Base-by-base conservation (phyloP, 2,888 invertebrate species). In the Melanophora roralis region DNA sequence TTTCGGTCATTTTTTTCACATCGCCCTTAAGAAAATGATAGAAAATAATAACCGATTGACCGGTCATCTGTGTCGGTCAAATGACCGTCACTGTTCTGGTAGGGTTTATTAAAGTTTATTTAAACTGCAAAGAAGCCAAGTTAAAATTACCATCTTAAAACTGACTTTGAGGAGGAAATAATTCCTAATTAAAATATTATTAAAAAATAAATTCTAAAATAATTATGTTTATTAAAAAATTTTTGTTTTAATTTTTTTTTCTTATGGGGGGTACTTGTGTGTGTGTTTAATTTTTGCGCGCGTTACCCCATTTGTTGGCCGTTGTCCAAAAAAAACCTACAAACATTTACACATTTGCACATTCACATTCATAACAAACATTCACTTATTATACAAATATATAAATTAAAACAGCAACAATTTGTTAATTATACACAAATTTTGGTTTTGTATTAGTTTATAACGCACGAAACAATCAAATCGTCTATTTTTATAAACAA, bases 301-400 rank as follows among this genome's bases (percentile, higher is more conserved):
- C 78, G 77, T 78, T 80, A 77, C 80, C 76, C 76, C 76, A 75
- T 77, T 82, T 62, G 53, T 83, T 85, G 85, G 85, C 84, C 75
- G 81, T 71, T 72, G 81, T 82, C 85, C 85, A 85, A 84, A 81
- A 81, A 55, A 83, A 4, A 5, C 27, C 3, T 6, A 27, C 27
- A 82, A 82, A 68, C 21, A 23, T 51, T 43, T 16, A 43, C 19
- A 72, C 60, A 51, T 6, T 32, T 34, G n/a, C 8, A 36, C n/a
- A 40, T 14, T 3, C 6, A 27, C n/a, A 40, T 14, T n/a, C n/a
- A n/a, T n/a, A n/a, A n/a, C n/a, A n/a, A n/a, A n/a, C n/a, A n/a
- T n/a, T n/a, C n/a, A n/a, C n/a, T n/a, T n/a, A n/a, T n/a, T n/a
- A n/a, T n/a, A n/a, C n/a, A 67, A 5, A 8, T 12, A 65, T 57